These are phyloP conservation scores for Nothura maculosa DNA, from an alignment of 2,797 vertebrate species.

Conservation along the genomic window DNA sequence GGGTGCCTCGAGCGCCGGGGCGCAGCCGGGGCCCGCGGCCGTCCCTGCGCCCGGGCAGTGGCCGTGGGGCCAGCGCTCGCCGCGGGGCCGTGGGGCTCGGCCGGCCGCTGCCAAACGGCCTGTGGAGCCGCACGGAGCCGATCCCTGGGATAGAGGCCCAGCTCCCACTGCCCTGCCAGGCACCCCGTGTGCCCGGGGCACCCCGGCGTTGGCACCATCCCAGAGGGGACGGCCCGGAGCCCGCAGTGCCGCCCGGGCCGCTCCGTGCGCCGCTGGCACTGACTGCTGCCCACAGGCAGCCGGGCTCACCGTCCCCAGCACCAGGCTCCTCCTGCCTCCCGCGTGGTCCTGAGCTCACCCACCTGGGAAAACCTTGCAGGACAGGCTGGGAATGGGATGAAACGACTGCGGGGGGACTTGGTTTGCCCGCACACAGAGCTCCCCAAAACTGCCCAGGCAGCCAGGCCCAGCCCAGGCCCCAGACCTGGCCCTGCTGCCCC, in stretches of 20 bases:
- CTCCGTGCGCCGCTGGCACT: not conserved
- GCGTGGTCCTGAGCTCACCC: too few species aligned
- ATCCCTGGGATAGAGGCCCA: too few species aligned
- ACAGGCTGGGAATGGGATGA: not conserved
- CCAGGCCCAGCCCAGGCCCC: not conserved
- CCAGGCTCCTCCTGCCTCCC: too few species aligned
- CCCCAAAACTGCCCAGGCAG: not conserved
- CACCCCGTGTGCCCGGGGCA: not conserved
- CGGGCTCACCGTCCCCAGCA: too few species aligned
- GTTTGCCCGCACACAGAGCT: not conserved
- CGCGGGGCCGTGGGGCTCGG: too few species aligned
- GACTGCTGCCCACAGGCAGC: too few species aligned
- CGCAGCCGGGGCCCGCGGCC: not conserved
- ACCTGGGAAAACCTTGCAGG: too few species aligned
- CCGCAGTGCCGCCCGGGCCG: not conserved
- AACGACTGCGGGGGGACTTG: not conserved
- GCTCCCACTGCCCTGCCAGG: not conserved
- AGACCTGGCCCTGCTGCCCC: accelerated
- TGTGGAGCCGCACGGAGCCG: not conserved
- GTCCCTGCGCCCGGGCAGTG: not conserved
- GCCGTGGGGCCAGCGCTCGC: too few species aligned
- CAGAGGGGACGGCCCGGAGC: not conserved
- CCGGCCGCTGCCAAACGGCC: not conserved
- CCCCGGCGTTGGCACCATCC: too few species aligned
- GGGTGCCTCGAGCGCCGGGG: not conserved